Evolutionary conservation across 2,888 invertebrate genomes (phyloP).

Genomic region (Cecidostiba fungosa): DNA sequence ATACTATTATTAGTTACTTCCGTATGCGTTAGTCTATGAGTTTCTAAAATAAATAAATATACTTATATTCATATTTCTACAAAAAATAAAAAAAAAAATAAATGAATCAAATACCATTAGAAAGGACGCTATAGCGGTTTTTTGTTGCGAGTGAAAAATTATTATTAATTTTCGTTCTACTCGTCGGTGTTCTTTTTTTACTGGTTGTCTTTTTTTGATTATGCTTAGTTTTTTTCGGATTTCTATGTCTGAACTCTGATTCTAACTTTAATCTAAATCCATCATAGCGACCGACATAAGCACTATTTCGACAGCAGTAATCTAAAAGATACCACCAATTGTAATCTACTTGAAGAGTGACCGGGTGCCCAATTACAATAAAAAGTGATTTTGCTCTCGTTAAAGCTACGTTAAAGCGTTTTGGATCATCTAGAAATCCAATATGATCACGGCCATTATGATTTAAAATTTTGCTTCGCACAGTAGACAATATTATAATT

Average conservation of each 20-base stretch:
- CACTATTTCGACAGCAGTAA: slow-evolving; percentile 67
- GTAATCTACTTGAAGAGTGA: slow-evolving; percentile 74
- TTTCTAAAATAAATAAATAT: neutral
- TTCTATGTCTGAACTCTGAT: neutral
- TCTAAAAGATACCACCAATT: slow-evolving; percentile 71
- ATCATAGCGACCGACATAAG: neutral
- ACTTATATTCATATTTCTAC: neutral
- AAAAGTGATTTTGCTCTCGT: slow-evolving; percentile 87
- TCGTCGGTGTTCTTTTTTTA: neutral
- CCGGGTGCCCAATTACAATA: slow-evolving; percentile 82
- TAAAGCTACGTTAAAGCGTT: slow-evolving; percentile 86
- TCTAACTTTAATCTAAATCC: neutral
- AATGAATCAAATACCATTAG: neutral
- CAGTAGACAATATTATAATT: slow-evolving; percentile 91
- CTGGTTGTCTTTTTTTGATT: neutral
- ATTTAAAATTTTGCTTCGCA: slow-evolving; percentile 84
- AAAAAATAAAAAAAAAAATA: neutral
- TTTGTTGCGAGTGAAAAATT: neutral
- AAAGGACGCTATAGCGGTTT: neutral
- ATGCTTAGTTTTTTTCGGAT: neutral
- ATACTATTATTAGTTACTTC: neutral
- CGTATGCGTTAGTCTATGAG: neutral
- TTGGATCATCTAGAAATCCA: slow-evolving; percentile 82
- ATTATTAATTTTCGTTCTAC: neutral
- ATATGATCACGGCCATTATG: slow-evolving; percentile 82